These are phyloP conservation scores for Harpalus rufipes DNA, from an alignment of 2,888 invertebrate genomes.

Conservation along the genomic window DNA sequence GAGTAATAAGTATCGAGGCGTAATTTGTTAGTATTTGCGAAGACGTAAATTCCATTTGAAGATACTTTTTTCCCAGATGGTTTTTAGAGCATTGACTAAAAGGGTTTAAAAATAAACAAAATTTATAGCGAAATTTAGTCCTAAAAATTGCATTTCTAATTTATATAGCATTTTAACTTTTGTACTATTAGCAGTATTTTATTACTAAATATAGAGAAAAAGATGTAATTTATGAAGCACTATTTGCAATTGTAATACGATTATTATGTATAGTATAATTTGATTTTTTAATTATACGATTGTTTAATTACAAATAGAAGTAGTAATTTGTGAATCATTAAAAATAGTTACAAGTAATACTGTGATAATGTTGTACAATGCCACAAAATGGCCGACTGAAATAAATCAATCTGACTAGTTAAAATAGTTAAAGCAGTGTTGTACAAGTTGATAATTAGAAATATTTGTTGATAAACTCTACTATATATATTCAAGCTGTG, in stretches of 20 bases:
- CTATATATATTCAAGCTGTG: conserved; percentile 19
- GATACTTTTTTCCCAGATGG: conserved; percentile 34
- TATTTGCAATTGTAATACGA: conserved; percentile 14
- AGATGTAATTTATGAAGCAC: too few species aligned
- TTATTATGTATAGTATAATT: conserved; percentile 8
- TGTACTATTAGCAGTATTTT: background rate
- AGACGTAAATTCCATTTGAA: background rate
- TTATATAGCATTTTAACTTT: background rate
- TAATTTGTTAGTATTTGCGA: conserved; percentile 11
- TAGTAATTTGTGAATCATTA: background rate
- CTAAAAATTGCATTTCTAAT: too few species aligned
- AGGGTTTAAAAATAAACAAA: conserved; percentile 11
- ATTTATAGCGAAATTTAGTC: background rate
- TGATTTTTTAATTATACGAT: background rate
- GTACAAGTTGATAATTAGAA: background rate
- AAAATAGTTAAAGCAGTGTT: conserved; percentile 16
- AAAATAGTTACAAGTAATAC: conserved; percentile 34
- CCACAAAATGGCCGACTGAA: conserved; percentile 76
- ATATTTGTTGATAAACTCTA: conserved; percentile 18
- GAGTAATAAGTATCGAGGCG: background rate
- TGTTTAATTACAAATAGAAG: conserved; percentile 4
- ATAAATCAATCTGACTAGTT: conserved; percentile 55
- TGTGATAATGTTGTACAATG: conserved; percentile 46
- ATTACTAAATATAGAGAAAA: conserved; percentile 2
- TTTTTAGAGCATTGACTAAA: conserved; percentile 10